These are phyloP conservation scores for Desoria tigrina DNA, from an alignment of 2,888 invertebrate species.

Conservation along the genomic window DNA sequence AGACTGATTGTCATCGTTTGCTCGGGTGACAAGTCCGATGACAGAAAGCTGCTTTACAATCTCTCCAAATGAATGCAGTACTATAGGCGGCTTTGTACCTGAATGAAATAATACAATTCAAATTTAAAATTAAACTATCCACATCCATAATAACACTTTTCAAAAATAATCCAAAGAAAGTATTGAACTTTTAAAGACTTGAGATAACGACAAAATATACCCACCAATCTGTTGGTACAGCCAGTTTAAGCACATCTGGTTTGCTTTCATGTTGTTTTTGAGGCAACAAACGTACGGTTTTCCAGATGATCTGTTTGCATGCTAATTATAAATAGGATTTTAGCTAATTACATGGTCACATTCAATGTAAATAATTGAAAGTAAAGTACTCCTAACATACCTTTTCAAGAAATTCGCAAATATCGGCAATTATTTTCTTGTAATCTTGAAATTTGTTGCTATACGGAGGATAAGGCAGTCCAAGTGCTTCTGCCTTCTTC, in stretches of 20 bases:
- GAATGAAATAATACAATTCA: too few species aligned
- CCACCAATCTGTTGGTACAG: background rate
- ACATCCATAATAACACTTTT: too few species aligned
- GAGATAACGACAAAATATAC: too few species aligned
- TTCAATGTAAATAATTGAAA: too few species aligned
- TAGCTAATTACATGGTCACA: too few species aligned
- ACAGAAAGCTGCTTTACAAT: background rate
- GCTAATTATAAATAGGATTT: too few species aligned
- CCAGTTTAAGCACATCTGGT: background rate
- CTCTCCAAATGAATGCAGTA: background rate
- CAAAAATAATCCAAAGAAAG: too few species aligned
- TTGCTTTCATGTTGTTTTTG: background rate
- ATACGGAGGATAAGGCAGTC: background rate
- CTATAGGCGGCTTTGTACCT: background rate
- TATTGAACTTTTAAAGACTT: too few species aligned
- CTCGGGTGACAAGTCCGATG: background rate
- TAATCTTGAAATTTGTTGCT: slow-evolving; percentile 7
- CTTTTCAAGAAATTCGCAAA: background rate
- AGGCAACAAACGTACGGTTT: background rate
- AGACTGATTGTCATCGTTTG: background rate
- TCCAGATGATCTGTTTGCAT: too few species aligned
- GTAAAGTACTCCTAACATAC: slow-evolving; percentile 1
- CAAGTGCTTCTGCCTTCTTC: background rate
- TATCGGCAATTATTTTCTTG: background rate
- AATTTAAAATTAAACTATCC: too few species aligned